Evolutionary conservation across 2,113 vertebrate species (phyloP).

Genomic region (Gracilinanus agilis): DNA sequence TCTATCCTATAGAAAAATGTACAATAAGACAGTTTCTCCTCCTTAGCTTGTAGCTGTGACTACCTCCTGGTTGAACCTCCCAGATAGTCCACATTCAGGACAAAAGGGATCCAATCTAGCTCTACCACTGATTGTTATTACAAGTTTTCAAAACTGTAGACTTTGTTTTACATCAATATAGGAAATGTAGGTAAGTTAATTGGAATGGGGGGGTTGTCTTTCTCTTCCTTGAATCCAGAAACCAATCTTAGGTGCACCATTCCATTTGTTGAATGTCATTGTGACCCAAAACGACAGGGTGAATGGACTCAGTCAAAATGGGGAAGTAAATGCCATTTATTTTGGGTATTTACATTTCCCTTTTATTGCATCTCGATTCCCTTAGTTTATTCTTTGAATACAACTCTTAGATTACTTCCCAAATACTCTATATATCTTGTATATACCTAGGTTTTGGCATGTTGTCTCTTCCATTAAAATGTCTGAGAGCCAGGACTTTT

Average conservation of each 20-base stretch:
- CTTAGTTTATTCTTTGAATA: background rate
- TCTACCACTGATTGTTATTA: background rate
- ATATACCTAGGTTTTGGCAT: too few species aligned
- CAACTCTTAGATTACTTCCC: background rate
- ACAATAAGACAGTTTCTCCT: background rate
- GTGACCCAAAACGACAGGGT: background rate
- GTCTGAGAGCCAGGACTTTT: too few species aligned
- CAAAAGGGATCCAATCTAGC: background rate
- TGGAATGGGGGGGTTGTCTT: too few species aligned
- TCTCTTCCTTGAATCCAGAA: too few species aligned
- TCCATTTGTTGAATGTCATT: too few species aligned
- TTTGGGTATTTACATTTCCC: background rate
- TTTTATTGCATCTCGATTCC: background rate
- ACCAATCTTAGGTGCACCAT: too few species aligned
- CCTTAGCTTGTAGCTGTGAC: background rate
- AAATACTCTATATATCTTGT: background rate
- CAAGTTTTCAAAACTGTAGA: background rate
- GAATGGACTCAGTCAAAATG: background rate
- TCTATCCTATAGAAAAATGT: background rate
- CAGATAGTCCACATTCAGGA: background rate
- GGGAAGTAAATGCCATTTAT: background rate
- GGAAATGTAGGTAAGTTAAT: background rate
- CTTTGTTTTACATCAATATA: background rate
- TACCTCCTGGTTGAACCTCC: background rate
- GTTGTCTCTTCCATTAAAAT: background rate